phyloP scores from a whole-genome alignment of 2,797 vertebrate genomes.

The Tarsius wallacei region DNA sequence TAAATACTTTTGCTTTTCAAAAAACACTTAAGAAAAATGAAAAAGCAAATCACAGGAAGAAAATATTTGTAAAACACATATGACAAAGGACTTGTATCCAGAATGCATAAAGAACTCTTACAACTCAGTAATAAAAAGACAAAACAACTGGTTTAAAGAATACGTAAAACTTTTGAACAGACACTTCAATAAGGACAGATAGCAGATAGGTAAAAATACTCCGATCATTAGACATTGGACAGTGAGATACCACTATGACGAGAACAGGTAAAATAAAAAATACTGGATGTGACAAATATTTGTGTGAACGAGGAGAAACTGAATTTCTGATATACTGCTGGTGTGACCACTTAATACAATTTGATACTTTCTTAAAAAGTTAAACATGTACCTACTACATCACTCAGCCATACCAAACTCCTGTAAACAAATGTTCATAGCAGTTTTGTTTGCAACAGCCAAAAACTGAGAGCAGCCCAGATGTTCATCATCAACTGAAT shows the following conservation, averaged over 20 bases:
- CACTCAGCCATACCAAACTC: neutral
- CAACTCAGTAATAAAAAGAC: neutral
- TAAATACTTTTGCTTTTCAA: neutral
- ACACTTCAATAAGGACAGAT: neutral
- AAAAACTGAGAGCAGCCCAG: too few species aligned
- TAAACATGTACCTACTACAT: neutral
- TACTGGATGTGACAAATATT: neutral
- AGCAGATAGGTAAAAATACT: neutral
- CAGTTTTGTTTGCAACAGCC: too few species aligned
- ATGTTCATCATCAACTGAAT: too few species aligned
- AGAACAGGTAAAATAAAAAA: neutral
- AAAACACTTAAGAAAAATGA: neutral
- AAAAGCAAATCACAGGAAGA: neutral
- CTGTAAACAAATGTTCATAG: neutral
- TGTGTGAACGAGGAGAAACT: neutral
- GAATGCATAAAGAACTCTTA: neutral
- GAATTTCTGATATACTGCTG: neutral
- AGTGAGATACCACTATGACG: too few species aligned
- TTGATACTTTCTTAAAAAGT: neutral
- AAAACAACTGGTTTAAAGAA: neutral
- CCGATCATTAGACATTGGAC: neutral
- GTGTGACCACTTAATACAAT: neutral
- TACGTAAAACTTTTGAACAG: neutral
- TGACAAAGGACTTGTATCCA: neutral
- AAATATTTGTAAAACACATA: neutral